Base-by-base conservation (phyloP, 2,797 vertebrate genomes). In the Acridotheres tristis region DNA sequence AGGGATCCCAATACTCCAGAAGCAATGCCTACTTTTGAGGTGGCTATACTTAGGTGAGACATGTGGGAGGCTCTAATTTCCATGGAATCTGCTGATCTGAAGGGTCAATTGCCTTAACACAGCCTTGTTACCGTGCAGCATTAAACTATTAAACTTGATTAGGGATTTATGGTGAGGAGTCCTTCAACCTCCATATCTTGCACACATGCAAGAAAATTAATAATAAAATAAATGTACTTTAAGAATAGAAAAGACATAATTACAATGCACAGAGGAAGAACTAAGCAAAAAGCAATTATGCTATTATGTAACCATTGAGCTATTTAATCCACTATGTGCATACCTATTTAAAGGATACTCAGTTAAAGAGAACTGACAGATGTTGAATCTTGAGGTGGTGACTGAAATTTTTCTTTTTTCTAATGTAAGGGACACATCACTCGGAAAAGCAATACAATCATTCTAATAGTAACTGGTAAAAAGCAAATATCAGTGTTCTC, bases 81-180 rank as follows among this genome's bases (percentile, higher is more conserved):
- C 43, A 17, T 72, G 25, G 66, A 73, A 94, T 88, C 83, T 86
- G 47, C 55, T 95, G 88, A 86, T 86, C 66, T 50, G n/a, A 88
- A 85, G 73, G 79, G 82, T 95, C 88, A 91, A 81, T 88, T 94
- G 76, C 40, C 63, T 84, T 91, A 78, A 79, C 48, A 69, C 51
- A 84, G 40, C 66, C 66, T 90, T 88, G 54, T 75, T 84, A 78
- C 79, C 78, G 40, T 78, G 73, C 43, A 73, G 55, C 51, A 59
- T 93, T 93, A 86, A 78, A 55, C 58, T 86, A 43, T 96, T 94
- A 91, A 93, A 88, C 30, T 11, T 53, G 43, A 73, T 88, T 82
- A 86, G 42, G 26, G 21, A 42, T 81, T 90, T 90, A 65, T 72
- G 68, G 20, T 38, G 62, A 85, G 57, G n/a, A 88, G 54, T 78